These are phyloP conservation scores for Perca schrenkii DNA, from an alignment of 2,113 vertebrate genomes.

Conservation along the genomic window DNA sequence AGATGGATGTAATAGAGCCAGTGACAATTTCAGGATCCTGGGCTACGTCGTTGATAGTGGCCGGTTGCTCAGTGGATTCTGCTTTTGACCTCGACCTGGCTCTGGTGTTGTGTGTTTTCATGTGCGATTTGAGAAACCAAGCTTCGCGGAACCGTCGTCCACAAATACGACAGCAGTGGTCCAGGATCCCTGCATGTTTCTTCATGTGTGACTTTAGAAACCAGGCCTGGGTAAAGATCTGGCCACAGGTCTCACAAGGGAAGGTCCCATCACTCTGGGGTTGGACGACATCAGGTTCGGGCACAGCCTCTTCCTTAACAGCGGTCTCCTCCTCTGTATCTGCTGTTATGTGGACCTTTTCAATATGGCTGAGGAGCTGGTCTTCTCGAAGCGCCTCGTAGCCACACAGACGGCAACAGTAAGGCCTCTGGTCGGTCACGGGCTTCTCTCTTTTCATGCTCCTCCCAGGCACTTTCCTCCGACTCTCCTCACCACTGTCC, in stretches of 20 bases:
- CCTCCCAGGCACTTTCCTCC: slow-evolving; percentile 88
- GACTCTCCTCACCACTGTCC: slow-evolving; percentile 76
- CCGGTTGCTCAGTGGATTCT: slow-evolving; percentile 86
- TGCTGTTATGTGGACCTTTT: slow-evolving; percentile 92
- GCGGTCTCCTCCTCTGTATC: slow-evolving; percentile 83
- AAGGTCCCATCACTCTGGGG: slow-evolving; percentile 88
- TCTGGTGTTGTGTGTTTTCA: slow-evolving; percentile 93
- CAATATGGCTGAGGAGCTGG: slow-evolving; percentile 91
- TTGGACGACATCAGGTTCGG: slow-evolving; percentile 71
- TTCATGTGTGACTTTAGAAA: slow-evolving; percentile 97
- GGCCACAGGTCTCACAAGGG: slow-evolving; percentile 92
- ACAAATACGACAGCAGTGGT: slow-evolving; percentile 94
- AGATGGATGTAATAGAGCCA: slow-evolving; percentile 83
- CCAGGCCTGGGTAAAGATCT: slow-evolving; percentile 94
- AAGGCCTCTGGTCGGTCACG: slow-evolving; percentile 85
- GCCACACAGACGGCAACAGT: slow-evolving; percentile 90
- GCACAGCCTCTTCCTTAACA: slow-evolving; percentile 82
- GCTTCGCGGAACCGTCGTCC: slow-evolving; percentile 94
- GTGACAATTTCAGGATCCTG: slow-evolving; percentile 83
- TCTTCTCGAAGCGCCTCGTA: slow-evolving; percentile 90
- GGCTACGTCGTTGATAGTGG: slow-evolving; percentile 93
- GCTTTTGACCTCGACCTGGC: slow-evolving; percentile 84
- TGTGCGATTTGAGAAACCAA: slow-evolving; percentile 98
- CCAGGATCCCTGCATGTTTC: slow-evolving; percentile 92
- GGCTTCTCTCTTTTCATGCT: slow-evolving; percentile 88